A percentile compares a stretch with the other conserved stretches of the same genome.
phyloP scores from a whole-genome alignment of 1,140 invertebrate species.

The Listronotus bonariensis region DNA sequence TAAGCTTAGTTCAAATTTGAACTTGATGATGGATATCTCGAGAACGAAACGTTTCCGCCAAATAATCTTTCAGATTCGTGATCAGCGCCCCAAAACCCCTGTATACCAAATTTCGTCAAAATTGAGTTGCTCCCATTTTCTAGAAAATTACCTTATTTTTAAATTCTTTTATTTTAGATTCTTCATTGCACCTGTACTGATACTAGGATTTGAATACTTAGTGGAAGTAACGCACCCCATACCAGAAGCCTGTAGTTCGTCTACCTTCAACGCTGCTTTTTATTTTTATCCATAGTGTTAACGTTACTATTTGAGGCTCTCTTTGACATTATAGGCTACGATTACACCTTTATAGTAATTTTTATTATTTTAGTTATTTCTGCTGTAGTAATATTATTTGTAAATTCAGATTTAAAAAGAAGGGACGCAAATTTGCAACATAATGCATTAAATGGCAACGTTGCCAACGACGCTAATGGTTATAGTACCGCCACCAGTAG shows the following conservation, averaged over 20 bases:
- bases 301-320: conserved; percentile 38
- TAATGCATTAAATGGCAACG: neutral
- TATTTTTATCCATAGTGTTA: conserved; percentile 40
- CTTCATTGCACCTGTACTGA: conserved; percentile 40
- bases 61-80: no score
- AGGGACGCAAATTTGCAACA: conserved; percentile 40
- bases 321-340: conserved; percentile 31
- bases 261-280: conserved; percentile 40
- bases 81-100: no score
- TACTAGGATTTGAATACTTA: conserved; percentile 44
- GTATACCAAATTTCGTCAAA: no score
- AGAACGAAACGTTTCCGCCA: no score
- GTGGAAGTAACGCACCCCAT: conserved; percentile 47
- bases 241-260: conserved; percentile 42
- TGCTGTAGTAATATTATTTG: conserved; percentile 31
- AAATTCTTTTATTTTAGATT: conserved; percentile 47
- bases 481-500: neutral
- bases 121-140: no score
- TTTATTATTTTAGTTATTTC: conserved; percentile 24
- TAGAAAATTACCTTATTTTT: no score
- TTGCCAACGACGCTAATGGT: neutral
- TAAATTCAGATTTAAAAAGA: conserved; percentile 39
- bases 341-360: conserved; percentile 32
- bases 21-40: no score
- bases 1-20: no score